These are phyloP conservation scores for Parelbella ahira DNA, from an alignment of 2,888 invertebrate species.

Conservation along the genomic window DNA sequence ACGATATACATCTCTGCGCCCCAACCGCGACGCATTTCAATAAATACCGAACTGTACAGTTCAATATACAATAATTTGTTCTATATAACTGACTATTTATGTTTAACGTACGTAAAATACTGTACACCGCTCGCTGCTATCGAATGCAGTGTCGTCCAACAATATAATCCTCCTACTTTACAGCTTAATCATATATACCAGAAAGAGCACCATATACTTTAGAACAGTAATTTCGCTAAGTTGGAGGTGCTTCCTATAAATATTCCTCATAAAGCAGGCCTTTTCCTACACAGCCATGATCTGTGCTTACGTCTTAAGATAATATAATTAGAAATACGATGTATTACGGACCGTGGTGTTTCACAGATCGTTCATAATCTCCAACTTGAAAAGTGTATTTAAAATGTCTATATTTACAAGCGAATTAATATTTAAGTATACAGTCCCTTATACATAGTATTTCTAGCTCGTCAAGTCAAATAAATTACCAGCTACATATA, in stretches of 20 bases:
- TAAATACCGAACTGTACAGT: constrained; percentile 24
- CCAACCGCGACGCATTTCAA: no score
- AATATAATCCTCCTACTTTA: no score
- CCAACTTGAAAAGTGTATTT: no score
- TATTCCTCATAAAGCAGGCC: constrained; percentile 11
- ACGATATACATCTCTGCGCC: constrained; percentile 10
- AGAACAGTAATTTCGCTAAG: constrained; percentile 3
- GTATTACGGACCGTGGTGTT: neutral
- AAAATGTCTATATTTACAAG: no score
- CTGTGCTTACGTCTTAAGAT: constrained; percentile 9
- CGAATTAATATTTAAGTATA: no score
- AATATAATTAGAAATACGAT: neutral
- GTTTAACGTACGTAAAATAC: constrained; percentile 1
- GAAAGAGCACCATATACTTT: constrained; percentile 9
- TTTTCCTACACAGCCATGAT: constrained; percentile 15
- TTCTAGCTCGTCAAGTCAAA: no score
- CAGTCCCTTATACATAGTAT: constrained; percentile 1
- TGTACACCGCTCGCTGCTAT: no score
- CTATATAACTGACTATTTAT: constrained; percentile 16
- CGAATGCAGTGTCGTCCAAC: no score
- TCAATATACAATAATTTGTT: constrained; percentile 18
- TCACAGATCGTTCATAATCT: neutral
- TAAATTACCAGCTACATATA: no score
- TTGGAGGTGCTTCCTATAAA: constrained; percentile 9
- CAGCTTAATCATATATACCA: neutral